These are phyloP conservation scores for Plemyria rubiginata DNA, from an alignment of 2,888 invertebrate species.

Conservation along the genomic window DNA sequence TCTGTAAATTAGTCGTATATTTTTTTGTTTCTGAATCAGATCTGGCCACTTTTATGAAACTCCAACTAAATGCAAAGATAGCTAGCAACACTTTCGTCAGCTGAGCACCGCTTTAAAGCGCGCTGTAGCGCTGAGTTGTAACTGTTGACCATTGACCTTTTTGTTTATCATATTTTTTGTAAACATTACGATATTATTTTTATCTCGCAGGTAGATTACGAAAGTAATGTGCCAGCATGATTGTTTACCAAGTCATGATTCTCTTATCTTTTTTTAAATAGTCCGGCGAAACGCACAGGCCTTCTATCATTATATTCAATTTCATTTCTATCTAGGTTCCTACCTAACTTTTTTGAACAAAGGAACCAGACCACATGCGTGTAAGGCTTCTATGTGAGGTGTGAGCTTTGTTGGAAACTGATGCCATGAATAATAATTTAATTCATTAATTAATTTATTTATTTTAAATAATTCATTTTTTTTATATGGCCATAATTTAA, in stretches of 20 bases:
- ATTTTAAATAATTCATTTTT: too few relatives aligned
- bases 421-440: too few relatives aligned
- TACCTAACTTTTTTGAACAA: too few relatives aligned
- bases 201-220: conserved; percentile 23
- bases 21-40: neutral
- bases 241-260: conserved; percentile 20
- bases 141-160: conserved; percentile 75
- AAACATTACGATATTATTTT: conserved; percentile 52
- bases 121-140: conserved; percentile 69
- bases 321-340: too few relatives aligned
- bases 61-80: neutral
- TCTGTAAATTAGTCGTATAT: too few relatives aligned
- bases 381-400: too few relatives aligned
- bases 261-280: neutral
- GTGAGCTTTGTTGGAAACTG: too few relatives aligned
- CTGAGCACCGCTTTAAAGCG: conserved; percentile 68
- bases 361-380: too few relatives aligned
- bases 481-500: too few relatives aligned
- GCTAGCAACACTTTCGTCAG: conserved; percentile 40
- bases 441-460: too few relatives aligned
- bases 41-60: neutral
- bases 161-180: conserved; percentile 75
- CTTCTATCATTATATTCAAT: too few relatives aligned
- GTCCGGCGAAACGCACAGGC: neutral
- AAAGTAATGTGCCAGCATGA: conserved; percentile 26